Evolutionary conservation across 2,888 invertebrate species (phyloP).

Genomic region (Dolichomitus sp.): DNA sequence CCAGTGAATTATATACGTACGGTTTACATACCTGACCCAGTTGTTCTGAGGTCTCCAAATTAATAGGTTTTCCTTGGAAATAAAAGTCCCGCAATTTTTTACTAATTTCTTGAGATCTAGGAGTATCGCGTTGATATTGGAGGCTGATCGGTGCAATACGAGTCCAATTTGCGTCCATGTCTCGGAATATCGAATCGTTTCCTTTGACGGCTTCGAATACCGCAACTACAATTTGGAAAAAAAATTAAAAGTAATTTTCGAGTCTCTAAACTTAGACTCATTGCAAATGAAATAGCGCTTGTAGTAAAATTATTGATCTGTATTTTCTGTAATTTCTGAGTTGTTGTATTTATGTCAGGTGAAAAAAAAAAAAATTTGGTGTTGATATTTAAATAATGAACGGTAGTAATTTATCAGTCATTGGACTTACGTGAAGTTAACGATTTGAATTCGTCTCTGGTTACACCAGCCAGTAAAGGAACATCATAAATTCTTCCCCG

Average conservation of each 20-base stretch:
- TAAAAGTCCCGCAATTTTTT: slow-evolving; percentile 87
- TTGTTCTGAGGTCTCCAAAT: slow-evolving; percentile 82
- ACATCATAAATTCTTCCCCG: slow-evolving; percentile 88
- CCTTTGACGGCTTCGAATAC: slow-evolving; percentile 55
- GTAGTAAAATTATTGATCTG: too few relatives aligned
- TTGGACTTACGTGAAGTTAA: neutral
- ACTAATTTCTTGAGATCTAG: slow-evolving; percentile 87
- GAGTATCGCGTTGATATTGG: slow-evolving; percentile 87
- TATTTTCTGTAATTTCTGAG: too few relatives aligned
- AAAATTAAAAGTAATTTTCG: too few relatives aligned
- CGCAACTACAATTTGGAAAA: slow-evolving; percentile 39
- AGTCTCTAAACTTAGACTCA: too few relatives aligned
- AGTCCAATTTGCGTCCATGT: slow-evolving; percentile 89
- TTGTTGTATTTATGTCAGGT: too few relatives aligned
- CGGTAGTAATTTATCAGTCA: neutral
- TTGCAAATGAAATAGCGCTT: too few relatives aligned
- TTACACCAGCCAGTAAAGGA: slow-evolving; percentile 90
- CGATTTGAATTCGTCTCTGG: slow-evolving; percentile 89
- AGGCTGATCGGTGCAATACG: slow-evolving; percentile 89
- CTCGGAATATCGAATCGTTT: slow-evolving; percentile 86
- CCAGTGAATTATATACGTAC: too few relatives aligned
- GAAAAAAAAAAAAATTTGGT: too few relatives aligned
- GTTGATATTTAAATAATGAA: too few relatives aligned
- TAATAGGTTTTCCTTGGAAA: slow-evolving; percentile 83
- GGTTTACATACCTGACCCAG: slow-evolving; percentile 83